Conservation (phyloP, 2,113 vertebrate genomes). For the Saguinus midas region DNA sequence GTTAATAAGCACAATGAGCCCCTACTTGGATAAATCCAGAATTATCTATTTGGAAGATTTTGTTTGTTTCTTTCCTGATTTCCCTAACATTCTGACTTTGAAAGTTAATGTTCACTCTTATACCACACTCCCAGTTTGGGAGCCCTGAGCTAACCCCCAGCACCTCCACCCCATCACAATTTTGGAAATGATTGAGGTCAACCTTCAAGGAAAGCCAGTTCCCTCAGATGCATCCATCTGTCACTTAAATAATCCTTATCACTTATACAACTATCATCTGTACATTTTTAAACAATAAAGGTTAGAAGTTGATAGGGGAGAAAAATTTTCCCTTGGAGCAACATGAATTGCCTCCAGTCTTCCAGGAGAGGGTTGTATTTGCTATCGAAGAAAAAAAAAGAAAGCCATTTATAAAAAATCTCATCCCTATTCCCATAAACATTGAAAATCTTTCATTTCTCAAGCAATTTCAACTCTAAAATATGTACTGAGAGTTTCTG, state of each 20-base stretch:
- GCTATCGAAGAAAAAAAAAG: neutral
- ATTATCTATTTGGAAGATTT: neutral
- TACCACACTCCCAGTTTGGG: neutral
- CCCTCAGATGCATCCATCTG: neutral
- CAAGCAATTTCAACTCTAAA: constrained; percentile 36
- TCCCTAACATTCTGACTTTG: neutral
- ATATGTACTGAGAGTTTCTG: neutral
- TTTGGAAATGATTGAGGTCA: neutral
- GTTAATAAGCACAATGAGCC: constrained; percentile 1
- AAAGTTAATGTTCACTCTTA: neutral
- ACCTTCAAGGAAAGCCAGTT: neutral
- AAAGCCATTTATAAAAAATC: constrained; percentile 11
- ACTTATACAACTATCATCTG: neutral
- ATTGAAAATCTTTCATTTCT: neutral
- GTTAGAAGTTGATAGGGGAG: neutral
- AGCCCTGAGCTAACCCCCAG: neutral
- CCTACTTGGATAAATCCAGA: neutral
- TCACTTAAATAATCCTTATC: neutral
- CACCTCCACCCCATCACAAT: neutral
- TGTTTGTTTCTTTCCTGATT: neutral
- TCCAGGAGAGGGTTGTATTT: neutral
- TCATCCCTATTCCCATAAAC: neutral
- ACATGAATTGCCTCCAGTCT: constrained; percentile 19
- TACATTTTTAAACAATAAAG: neutral
- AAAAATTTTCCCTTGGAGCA: neutral